Conservation (phyloP, 2,113 vertebrate species). For the Setophaga coronata region DNA sequence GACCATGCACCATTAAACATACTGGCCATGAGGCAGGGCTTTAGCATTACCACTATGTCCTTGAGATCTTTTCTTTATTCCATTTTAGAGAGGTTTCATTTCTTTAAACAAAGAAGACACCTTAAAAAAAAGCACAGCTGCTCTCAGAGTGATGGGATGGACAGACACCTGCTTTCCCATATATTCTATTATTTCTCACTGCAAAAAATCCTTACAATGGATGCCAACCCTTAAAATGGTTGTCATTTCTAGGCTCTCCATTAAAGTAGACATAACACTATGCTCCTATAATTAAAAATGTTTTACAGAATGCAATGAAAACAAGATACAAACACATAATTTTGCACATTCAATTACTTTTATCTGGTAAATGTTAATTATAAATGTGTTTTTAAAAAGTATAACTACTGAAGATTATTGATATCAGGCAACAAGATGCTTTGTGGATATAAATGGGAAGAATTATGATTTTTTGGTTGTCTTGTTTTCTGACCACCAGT, state of each 20-base stretch:
- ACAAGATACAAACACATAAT: not conserved
- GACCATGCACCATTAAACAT: not conserved
- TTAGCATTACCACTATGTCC: not conserved
- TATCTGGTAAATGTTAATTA: not conserved
- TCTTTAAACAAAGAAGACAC: not conserved
- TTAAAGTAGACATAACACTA: not conserved
- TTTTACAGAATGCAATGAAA: not conserved
- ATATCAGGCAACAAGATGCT: not conserved
- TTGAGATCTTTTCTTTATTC: not conserved
- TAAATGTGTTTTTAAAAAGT: not conserved
- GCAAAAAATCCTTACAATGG: not conserved
- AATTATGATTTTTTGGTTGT: not conserved
- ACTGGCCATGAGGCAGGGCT: accelerated
- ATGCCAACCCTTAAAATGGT: not conserved
- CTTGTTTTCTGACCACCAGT: not conserved
- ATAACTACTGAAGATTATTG: not conserved
- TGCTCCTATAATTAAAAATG: not conserved
- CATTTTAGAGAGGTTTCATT: not conserved
- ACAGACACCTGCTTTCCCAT: not conserved
- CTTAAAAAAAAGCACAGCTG: accelerated
- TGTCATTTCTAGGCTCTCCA: not conserved
- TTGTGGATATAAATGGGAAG: not conserved
- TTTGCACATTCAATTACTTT: not conserved
- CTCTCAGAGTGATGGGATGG: not conserved
- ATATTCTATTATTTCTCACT: not conserved